Evolutionary conservation across 2,113 vertebrate species (phyloP).

Genomic region (Syngnathus typhle): DNA sequence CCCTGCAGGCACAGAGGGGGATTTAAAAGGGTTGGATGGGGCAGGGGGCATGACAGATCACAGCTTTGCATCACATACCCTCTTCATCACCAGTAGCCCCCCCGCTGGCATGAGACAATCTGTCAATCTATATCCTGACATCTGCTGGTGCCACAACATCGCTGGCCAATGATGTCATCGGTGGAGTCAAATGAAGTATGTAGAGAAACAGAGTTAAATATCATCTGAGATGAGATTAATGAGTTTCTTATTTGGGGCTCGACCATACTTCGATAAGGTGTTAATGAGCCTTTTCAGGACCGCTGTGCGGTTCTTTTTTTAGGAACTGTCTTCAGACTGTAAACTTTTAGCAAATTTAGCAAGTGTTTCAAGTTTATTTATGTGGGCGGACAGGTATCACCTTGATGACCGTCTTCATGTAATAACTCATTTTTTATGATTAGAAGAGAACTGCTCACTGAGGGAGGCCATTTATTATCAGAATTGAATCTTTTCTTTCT

Average conservation of each 20-base stretch:
- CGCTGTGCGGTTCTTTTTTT: slow-evolving; percentile 25
- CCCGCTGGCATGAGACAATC: slow-evolving; percentile 43
- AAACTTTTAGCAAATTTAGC: slow-evolving; percentile 27
- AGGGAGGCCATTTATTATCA: slow-evolving; percentile 12
- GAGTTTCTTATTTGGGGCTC: slow-evolving; percentile 38
- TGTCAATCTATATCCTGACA: slow-evolving; percentile 35
- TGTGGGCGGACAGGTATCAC: slow-evolving; percentile 43
- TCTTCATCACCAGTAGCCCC: slow-evolving; percentile 29
- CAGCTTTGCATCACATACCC: slow-evolving; percentile 52
- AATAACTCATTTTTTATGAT: slow-evolving; percentile 24
- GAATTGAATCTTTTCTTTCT: slow-evolving; percentile 8
- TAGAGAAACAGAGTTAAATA: slow-evolving; percentile 39
- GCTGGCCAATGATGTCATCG: slow-evolving; percentile 40
- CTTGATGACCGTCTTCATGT: slow-evolving; percentile 24
- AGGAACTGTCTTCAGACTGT: slow-evolving; percentile 19
- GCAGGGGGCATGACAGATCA: slow-evolving; percentile 39
- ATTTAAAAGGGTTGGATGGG: slow-evolving; percentile 27
- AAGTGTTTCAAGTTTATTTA: slow-evolving; percentile 39
- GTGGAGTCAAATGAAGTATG: slow-evolving; percentile 48
- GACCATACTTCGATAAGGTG: slow-evolving; percentile 35
- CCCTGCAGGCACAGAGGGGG: slow-evolving; percentile 35
- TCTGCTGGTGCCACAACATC: slow-evolving; percentile 24
- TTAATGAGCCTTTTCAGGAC: slow-evolving; percentile 33
- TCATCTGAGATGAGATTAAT: slow-evolving; percentile 49
- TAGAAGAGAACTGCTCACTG: slow-evolving; percentile 5